Base-by-base conservation (phyloP, 1,140 invertebrate species). In the Agraylea sexmaculata region DNA sequence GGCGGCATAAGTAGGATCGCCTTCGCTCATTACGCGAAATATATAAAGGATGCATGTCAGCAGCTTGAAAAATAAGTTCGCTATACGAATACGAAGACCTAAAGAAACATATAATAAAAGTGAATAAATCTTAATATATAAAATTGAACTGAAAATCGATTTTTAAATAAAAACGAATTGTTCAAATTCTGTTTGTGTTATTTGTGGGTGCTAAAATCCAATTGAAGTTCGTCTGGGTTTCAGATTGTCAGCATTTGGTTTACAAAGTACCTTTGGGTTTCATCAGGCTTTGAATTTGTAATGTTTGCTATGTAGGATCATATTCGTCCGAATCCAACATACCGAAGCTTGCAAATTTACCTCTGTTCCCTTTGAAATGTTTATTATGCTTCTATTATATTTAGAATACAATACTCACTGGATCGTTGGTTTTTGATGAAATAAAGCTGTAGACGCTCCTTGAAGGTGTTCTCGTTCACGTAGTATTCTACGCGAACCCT, bases 361-460 rank as follows among this genome's bases (percentile, higher is more conserved):
- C n/a, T n/a, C n/a, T n/a, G n/a, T n/a, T n/a, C n/a, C n/a, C n/a
- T n/a, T n/a, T n/a, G n/a, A n/a, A n/a, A n/a, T n/a, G n/a, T n/a
- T n/a, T n/a, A n/a, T n/a, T n/a, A n/a, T n/a, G n/a, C n/a, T n/a
- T n/a, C n/a, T n/a, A n/a, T n/a, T n/a, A n/a, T n/a, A n/a, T n/a
- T n/a, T n/a, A 56, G 53, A 23, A 16, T 16, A 21, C 48, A 52
- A 49, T 64, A 88, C 89, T 91, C 74, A 97, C 93, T 97, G 64
- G 92, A 95, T 70, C 89, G 79, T 74, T 96, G 91, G 70, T 97
- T 97, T 69, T 96, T 96, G 64, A 98, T 91, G 71, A 97, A 97
- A 71, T 96, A 97, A 44, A 95, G 74, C 70, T 97, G 92, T 53
- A 98, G 80, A 64, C 89, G 76, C 74, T 96, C 89, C 73, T 97